Conservation (phyloP, 1,140 invertebrate species). For the Pomacea maculata region DNA sequence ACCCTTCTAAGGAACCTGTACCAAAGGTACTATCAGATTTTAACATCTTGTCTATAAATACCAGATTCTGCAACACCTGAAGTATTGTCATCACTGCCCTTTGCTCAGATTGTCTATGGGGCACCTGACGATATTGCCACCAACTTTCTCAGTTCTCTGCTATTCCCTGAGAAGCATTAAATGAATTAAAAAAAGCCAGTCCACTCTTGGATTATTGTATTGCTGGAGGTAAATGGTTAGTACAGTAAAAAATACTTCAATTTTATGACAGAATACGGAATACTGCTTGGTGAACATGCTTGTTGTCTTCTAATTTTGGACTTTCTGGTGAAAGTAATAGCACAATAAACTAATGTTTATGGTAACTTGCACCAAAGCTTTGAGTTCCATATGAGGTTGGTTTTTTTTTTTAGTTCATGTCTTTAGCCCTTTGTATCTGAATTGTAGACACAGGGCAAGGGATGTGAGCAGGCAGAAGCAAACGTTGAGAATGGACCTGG, state of each 20-base stretch:
- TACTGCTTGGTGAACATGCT: too few relatives aligned
- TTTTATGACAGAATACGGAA: too few relatives aligned
- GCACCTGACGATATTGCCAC: background rate
- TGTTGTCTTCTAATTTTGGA: too few relatives aligned
- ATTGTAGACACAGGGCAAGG: background rate
- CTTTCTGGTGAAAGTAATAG: too few relatives aligned
- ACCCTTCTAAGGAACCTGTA: constrained; percentile 70
- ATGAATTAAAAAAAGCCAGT: too few relatives aligned
- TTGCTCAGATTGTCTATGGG: background rate
- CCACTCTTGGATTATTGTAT: too few relatives aligned
- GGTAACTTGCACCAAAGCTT: too few relatives aligned
- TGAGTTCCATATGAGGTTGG: too few relatives aligned
- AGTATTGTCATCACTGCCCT: background rate
- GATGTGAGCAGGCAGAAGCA: background rate
- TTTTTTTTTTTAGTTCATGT: background rate
- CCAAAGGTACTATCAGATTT: constrained; percentile 36
- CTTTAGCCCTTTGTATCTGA: background rate
- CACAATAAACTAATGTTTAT: too few relatives aligned
- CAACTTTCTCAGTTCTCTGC: background rate
- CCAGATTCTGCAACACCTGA: background rate
- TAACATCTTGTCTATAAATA: background rate
- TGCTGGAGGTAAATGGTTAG: too few relatives aligned
- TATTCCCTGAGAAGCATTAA: too few relatives aligned
- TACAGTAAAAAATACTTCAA: too few relatives aligned
- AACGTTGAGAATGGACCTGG: background rate